These are phyloP conservation scores for Zaprionus tsacasi DNA, from an alignment of 1,140 invertebrate species.

Conservation along the genomic window DNA sequence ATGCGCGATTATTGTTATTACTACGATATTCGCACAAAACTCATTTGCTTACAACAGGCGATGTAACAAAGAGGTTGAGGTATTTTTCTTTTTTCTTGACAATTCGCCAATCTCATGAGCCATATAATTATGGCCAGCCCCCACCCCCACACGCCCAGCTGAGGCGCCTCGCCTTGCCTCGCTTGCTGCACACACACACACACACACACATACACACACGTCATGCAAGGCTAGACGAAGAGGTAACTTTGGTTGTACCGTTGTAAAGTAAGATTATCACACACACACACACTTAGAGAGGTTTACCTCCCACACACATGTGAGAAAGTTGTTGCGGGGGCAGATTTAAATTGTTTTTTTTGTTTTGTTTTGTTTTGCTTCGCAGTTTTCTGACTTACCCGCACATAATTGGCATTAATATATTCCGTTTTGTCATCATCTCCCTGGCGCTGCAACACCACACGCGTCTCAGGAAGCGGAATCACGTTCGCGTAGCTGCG, in stretches of 20 bases:
- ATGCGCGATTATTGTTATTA: not conserved
- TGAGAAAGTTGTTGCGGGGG: conserved; percentile 37
- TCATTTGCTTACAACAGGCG: conserved; percentile 50
- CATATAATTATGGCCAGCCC: conserved; percentile 35
- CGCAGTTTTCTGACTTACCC: conserved; percentile 85
- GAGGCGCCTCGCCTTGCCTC: not conserved
- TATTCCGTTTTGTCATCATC: conserved; percentile 93
- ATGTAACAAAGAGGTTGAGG: conserved; percentile 49
- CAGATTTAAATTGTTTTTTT: conserved; percentile 36
- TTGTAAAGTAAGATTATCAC: conserved; percentile 18
- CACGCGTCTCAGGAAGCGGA: conserved; percentile 94
- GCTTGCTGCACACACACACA: not conserved
- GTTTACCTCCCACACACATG: conserved; percentile 4
- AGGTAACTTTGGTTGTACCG: conserved; percentile 30
- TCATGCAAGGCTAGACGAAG: conserved; percentile 51
- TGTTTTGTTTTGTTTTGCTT: conserved; percentile 46
- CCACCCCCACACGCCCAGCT: not conserved
- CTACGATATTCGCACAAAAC: conserved; percentile 26
- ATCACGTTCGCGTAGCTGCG: conserved; percentile 95
- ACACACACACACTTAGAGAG: not conserved
- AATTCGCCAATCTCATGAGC: conserved; percentile 48
- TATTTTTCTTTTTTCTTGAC: conserved; percentile 44
- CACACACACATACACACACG: conserved; percentile 19
- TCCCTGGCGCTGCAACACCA: conserved; percentile 88
- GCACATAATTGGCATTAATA: conserved; percentile 96